These are phyloP conservation scores for Prunella strophiata DNA, from an alignment of 2,797 vertebrate species.

Conservation along the genomic window DNA sequence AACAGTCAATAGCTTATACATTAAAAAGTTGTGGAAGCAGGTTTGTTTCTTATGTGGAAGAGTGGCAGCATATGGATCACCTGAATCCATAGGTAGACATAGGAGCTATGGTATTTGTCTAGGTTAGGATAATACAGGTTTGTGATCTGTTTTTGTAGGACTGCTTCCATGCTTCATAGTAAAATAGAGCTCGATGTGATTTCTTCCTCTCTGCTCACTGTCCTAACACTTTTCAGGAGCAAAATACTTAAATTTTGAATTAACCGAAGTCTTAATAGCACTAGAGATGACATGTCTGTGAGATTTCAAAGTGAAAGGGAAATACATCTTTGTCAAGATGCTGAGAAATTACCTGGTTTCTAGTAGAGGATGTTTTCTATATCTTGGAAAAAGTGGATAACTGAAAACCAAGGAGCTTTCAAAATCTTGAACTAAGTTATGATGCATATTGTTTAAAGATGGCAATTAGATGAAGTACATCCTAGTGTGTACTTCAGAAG, in stretches of 20 bases:
- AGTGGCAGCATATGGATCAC: not conserved
- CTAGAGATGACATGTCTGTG: not conserved
- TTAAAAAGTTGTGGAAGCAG: not conserved
- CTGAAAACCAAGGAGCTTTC: not conserved
- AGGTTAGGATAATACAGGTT: not conserved
- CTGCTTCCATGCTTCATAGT: not conserved
- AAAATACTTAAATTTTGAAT: not conserved
- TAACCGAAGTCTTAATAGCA: not conserved
- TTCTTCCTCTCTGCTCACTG: not conserved
- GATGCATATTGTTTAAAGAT: not conserved
- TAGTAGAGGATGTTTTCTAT: not conserved
- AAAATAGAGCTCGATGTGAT: not conserved
- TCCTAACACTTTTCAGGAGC: not conserved
- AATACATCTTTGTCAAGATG: not conserved
- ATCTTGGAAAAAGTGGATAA: not conserved
- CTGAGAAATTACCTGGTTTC: not conserved
- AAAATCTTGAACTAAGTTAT: not conserved
- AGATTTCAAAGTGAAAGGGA: not conserved
- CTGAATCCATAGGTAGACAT: not conserved
- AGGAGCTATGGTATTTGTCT: not conserved
- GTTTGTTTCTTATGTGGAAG: not conserved
- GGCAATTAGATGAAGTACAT: not conserved
- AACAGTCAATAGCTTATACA: not conserved
- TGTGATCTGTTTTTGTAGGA: not conserved
- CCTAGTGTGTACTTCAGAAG: not conserved